Base-by-base conservation (phyloP, 1,140 invertebrate genomes). In the Bombus vancouverensis region DNA sequence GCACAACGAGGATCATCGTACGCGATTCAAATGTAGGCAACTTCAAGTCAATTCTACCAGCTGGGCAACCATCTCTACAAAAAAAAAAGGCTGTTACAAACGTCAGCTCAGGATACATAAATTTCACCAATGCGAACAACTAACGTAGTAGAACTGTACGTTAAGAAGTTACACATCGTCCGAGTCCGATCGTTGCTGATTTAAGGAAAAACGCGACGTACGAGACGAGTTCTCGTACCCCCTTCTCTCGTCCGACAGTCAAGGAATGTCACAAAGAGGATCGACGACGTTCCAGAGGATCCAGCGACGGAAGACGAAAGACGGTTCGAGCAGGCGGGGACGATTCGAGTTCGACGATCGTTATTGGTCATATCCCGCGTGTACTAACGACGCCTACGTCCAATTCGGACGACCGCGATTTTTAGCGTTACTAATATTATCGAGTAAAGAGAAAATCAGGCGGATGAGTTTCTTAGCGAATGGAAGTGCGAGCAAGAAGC, bases 101-200 rank as follows among this genome's bases (percentile, higher is more conserved):
- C 76, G 66, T 88, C 86, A 81, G 89, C 89, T 90, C 88, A 90
- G 88, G 88, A 90, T 88, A 89, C 85, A 89, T 80, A 84, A 89
- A 83, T 89, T 84, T 90, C 81, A 81, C 75, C 81, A 66, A 71
- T 53, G 73, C 65, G 73, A 88, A 72, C 57, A 32, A 85, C 42
- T n/a, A 76, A 86, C 85, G 88, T 84, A 81, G 84, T 83, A 87
- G 72, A 89, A 80, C 59, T 39, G 32, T 82, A 70, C 78, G 74
- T 82, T 89, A 89, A 89, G 82, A 78, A n/a, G 47, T 85, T 59
- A 81, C 72, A 59, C 28, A 85, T 77, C 65, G 72, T 88, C 77
- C 65, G 77, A 66, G 74, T 81, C 74, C 57, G 88, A 76, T 68
- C 82, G 81, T 85, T 62, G 65, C 44, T 37, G 71, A 80, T 75